phyloP scores from a whole-genome alignment of 2,888 invertebrate genomes.

The Drosophila barbarae region DNA sequence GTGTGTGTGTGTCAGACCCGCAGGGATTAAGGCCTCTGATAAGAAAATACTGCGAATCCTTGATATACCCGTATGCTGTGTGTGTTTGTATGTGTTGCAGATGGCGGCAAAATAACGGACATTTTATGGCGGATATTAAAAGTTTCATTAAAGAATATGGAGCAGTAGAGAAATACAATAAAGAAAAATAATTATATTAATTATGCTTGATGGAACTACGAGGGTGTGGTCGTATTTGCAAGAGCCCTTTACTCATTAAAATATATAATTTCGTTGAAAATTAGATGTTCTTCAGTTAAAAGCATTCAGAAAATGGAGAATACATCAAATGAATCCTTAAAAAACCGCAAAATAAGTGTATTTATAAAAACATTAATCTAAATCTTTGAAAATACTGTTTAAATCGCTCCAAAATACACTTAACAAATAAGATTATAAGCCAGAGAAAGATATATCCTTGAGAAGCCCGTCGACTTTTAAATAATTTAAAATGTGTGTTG shows the following conservation, averaged over 20 bases:
- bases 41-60: conserved; percentile 56
- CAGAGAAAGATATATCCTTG: background rate
- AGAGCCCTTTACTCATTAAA: background rate
- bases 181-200: conserved; percentile 18
- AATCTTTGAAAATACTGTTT: background rate
- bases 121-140: conserved; percentile 37
- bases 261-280: background rate
- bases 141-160: conserved; percentile 24
- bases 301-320: background rate
- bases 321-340: background rate
- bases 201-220: background rate
- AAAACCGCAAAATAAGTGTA: too few species aligned
- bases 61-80: conserved; percentile 12
- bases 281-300: background rate
- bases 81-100: conserved; percentile 25
- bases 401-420: background rate
- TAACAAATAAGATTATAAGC: background rate
- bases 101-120: conserved; percentile 42
- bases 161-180: conserved; percentile 10
- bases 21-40: conserved; percentile 56
- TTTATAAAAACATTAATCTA: background rate
- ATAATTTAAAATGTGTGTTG: background rate
- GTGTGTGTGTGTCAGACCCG: conserved; percentile 30
- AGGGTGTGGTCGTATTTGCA: background rate
- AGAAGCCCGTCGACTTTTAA: too few species aligned